These are phyloP conservation scores for Lacerta viridis DNA, from an alignment of 2,797 vertebrate species.

Conservation along the genomic window DNA sequence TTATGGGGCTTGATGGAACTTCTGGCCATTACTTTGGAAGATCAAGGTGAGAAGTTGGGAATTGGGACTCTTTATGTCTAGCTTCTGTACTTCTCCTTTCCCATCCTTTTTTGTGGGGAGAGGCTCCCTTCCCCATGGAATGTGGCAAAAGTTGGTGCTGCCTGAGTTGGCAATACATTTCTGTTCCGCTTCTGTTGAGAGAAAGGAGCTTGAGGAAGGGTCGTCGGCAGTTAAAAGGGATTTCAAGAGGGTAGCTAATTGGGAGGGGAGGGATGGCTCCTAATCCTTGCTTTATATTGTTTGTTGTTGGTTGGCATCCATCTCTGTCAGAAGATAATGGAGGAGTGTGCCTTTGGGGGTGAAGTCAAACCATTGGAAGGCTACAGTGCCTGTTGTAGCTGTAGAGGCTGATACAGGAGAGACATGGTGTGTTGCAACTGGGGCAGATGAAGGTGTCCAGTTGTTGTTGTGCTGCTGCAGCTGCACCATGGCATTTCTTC, in stretches of 20 bases:
- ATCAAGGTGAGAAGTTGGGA: slow-evolving; percentile 13
- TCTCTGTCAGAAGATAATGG: no score
- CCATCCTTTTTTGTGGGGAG: neutral
- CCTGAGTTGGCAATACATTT: neutral
- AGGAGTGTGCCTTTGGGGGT: no score
- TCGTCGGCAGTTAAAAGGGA: neutral
- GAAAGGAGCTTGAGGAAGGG: neutral
- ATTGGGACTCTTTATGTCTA: neutral
- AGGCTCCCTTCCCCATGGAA: neutral
- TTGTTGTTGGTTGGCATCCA: no score
- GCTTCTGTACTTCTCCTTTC: neutral
- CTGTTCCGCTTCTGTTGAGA: neutral
- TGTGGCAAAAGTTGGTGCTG: neutral
- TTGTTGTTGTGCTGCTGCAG: no score
- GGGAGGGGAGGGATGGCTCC: neutral
- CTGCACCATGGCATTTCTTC: no score
- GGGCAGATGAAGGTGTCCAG: no score
- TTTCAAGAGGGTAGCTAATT: no score
- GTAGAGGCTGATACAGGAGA: no score
- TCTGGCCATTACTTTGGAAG: neutral
- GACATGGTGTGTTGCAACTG: no score
- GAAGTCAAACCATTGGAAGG: no score
- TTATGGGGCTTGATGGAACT: slow-evolving; percentile 1
- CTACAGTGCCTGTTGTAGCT: no score
- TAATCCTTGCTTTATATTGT: neutral